Evolutionary conservation across 2,888 invertebrate species (phyloP).

Genomic region (Yponomeuta plumbellus): DNA sequence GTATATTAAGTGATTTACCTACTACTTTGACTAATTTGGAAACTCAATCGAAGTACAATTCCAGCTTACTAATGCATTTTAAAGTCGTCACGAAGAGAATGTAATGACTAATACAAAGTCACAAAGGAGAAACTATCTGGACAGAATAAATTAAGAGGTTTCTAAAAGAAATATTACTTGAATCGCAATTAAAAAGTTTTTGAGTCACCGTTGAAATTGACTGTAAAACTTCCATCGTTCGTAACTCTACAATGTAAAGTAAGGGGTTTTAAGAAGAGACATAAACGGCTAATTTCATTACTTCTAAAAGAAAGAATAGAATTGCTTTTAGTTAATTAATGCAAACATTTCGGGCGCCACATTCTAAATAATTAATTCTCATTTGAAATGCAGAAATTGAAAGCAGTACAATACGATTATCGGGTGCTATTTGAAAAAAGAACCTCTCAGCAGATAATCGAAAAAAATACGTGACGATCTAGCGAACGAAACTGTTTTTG

Average conservation of each 20-base stretch:
- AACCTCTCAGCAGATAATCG: not conserved
- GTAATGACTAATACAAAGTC: not conserved
- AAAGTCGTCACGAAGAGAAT: not conserved
- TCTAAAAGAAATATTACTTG: not conserved
- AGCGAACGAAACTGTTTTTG: not conserved
- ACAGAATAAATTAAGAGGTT: slow-evolving; percentile 6
- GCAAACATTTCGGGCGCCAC: not conserved
- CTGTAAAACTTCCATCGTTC: not conserved
- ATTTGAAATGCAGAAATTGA: not conserved
- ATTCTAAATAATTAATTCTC: not conserved
- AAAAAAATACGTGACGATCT: slow-evolving; percentile 7
- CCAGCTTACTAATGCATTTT: not conserved
- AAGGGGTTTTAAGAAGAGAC: not conserved
- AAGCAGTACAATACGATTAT: slow-evolving; percentile 5
- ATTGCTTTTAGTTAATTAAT: not conserved
- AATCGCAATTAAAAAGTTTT: not conserved
- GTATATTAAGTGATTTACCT: too few relatives aligned
- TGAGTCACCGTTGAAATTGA: not conserved
- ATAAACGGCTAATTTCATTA: not conserved
- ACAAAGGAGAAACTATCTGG: slow-evolving; percentile 1
- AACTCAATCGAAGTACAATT: not conserved
- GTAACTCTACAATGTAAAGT: not conserved
- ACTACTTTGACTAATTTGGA: not conserved
- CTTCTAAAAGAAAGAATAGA: not conserved
- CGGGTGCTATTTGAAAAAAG: slow-evolving; percentile 3